Percentiles rank a stretch among this genome's conserved stretches.
phyloP scores from a whole-genome alignment of 2,888 invertebrate genomes.

The Griposia aprilina region DNA sequence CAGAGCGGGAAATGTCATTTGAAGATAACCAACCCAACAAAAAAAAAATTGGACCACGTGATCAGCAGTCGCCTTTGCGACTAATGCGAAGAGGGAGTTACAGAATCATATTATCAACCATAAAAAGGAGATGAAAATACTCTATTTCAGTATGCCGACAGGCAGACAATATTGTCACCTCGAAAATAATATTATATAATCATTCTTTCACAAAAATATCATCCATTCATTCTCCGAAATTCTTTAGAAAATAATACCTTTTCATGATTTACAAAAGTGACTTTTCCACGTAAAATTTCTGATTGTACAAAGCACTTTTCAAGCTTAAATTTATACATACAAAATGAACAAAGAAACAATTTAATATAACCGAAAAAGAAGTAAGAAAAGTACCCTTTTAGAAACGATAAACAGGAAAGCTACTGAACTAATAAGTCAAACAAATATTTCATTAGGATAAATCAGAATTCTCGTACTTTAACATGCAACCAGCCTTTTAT shows the following conservation, averaged over 20 bases:
- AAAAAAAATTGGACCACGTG: no score
- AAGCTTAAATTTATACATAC: neutral
- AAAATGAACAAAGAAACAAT: neutral
- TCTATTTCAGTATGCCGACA: neutral
- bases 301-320: constrained; percentile 26
- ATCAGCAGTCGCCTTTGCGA: neutral
- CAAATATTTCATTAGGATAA: neutral
- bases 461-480: neutral
- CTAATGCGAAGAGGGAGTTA: neutral
- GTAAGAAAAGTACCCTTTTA: neutral
- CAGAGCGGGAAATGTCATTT: no score
- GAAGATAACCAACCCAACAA: no score
- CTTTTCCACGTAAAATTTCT: neutral
- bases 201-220: no score
- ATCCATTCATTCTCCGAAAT: neutral
- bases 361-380: neutral
- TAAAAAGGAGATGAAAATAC: neutral
- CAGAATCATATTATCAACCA: neutral
- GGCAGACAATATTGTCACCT: neutral
- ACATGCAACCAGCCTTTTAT: neutral
- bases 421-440: neutral
- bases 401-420: neutral
- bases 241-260: neutral
- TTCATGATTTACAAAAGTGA: constrained; percentile 1
- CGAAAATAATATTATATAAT: neutral